Conservation (phyloP, 1,140 invertebrate genomes). For the Drosophila chauvacae region DNA sequence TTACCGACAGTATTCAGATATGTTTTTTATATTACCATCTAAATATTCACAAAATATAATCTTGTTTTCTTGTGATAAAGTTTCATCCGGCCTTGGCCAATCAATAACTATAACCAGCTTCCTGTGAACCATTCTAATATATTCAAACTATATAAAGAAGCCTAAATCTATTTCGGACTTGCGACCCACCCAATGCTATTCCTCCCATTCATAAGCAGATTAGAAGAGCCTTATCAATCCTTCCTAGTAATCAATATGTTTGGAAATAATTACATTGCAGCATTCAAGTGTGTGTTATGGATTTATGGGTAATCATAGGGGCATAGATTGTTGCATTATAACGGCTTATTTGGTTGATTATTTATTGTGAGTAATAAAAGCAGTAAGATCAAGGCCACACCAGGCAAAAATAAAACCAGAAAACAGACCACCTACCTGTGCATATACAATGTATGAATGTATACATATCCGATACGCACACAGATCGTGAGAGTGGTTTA, state of each 20-base stretch:
- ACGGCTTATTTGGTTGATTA: slow-evolving; percentile 21
- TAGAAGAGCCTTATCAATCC: background rate
- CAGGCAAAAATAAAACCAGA: slow-evolving; percentile 22
- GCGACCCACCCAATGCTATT: background rate
- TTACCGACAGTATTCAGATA: background rate
- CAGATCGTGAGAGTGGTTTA: slow-evolving; percentile 18
- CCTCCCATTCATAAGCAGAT: slow-evolving; percentile 1
- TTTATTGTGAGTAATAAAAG: slow-evolving; percentile 30
- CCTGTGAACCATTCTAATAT: slow-evolving; percentile 1
- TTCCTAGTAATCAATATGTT: slow-evolving; percentile 17
- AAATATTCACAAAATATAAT: background rate
- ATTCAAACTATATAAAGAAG: background rate
- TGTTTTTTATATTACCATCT: background rate
- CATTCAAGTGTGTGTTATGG: background rate
- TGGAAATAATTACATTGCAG: slow-evolving; percentile 19
- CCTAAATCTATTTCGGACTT: background rate
- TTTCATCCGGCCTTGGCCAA: background rate
- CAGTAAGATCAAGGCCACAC: slow-evolving; percentile 52
- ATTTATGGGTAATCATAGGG: slow-evolving; percentile 12
- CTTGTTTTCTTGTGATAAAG: background rate
- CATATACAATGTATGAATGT: background rate
- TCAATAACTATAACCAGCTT: background rate
- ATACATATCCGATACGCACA: slow-evolving; percentile 6
- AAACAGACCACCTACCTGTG: slow-evolving; percentile 10
- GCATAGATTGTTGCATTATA: slow-evolving; percentile 32